Conservation (phyloP, 2,797 vertebrate genomes). For the Tenualosa ilisha region DNA sequence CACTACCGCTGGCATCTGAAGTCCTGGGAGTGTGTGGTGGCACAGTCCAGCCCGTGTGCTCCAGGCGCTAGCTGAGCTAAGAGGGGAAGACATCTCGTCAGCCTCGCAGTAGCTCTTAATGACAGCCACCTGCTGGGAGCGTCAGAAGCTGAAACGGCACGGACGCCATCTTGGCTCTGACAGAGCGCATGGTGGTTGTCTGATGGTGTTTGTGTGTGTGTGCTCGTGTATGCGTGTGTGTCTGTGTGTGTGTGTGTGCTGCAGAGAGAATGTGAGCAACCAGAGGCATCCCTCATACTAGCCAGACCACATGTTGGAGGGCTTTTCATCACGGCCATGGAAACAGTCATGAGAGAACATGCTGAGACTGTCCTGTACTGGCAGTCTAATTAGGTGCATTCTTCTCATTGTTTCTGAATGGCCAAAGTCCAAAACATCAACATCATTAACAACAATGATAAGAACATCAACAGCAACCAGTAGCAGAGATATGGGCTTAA, state of each 20-base stretch:
- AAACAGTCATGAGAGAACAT: no score
- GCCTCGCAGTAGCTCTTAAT: background rate
- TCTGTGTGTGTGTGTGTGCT: background rate
- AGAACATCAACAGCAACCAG: constrained; percentile 25
- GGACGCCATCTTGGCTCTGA: constrained; percentile 1
- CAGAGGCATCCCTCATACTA: background rate
- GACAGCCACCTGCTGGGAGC: background rate
- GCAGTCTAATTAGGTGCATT: constrained; percentile 71
- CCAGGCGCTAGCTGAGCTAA: background rate
- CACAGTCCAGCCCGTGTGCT: background rate
- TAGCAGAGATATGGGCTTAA: background rate
- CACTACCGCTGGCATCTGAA: background rate
- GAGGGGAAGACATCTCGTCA: background rate
- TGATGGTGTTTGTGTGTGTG: background rate
- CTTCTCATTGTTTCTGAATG: constrained; percentile 52
- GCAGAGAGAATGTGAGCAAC: background rate
- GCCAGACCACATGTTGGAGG: background rate
- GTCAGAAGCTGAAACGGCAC: background rate
- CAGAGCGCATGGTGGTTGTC: background rate
- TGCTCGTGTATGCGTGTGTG: background rate
- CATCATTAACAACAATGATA: constrained; percentile 43
- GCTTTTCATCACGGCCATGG: no score
- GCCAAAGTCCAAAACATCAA: constrained; percentile 41
- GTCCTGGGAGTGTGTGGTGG: background rate
- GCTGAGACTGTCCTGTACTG: constrained; percentile 52